Percentiles rank a stretch among this genome's conserved stretches.
Conservation (phyloP, 2,113 vertebrate species). For the Paratilapia polleni region DNA sequence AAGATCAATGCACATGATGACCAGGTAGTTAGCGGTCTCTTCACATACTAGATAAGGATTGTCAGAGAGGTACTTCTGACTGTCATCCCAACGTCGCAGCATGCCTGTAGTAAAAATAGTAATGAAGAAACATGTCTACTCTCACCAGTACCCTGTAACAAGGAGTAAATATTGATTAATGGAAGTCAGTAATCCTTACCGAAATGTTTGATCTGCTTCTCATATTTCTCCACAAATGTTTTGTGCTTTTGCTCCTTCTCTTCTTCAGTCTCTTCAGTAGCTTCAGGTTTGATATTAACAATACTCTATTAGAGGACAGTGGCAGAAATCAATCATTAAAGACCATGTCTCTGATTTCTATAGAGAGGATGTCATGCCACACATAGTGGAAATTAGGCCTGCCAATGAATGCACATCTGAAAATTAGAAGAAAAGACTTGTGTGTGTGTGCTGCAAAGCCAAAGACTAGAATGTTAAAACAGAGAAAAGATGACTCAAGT, state of each 20-base stretch:
- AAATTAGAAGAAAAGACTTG: not conserved
- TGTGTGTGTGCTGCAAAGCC: not conserved
- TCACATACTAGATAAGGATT: slow-evolving; percentile 91
- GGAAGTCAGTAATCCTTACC: slow-evolving; percentile 77
- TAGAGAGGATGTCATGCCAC: not conserved
- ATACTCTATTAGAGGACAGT: slow-evolving; percentile 82
- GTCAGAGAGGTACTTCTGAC: slow-evolving; percentile 93
- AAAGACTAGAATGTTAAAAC: not conserved
- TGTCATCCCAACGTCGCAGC: slow-evolving; percentile 95
- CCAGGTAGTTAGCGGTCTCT: slow-evolving; percentile 94
- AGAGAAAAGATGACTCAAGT: not conserved
- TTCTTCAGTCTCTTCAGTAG: slow-evolving; percentile 87
- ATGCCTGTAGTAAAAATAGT: slow-evolving; percentile 82
- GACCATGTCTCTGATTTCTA: not conserved
- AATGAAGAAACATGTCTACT: not conserved
- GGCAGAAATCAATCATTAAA: not conserved
- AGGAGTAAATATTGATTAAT: not conserved
- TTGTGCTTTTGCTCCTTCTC: slow-evolving; percentile 93
- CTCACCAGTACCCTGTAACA: not conserved
- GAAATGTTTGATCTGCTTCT: slow-evolving; percentile 93
- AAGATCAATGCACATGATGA: slow-evolving; percentile 97
- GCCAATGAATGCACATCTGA: not conserved
- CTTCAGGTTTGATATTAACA: slow-evolving; percentile 85
- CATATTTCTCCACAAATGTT: slow-evolving; percentile 91
- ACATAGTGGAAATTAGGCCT: not conserved